Evolutionary conservation across 2,888 invertebrate genomes (phyloP), one percentile per base, ranked within the genome.

Genomic region (Polydesmus complanatus): DNA sequence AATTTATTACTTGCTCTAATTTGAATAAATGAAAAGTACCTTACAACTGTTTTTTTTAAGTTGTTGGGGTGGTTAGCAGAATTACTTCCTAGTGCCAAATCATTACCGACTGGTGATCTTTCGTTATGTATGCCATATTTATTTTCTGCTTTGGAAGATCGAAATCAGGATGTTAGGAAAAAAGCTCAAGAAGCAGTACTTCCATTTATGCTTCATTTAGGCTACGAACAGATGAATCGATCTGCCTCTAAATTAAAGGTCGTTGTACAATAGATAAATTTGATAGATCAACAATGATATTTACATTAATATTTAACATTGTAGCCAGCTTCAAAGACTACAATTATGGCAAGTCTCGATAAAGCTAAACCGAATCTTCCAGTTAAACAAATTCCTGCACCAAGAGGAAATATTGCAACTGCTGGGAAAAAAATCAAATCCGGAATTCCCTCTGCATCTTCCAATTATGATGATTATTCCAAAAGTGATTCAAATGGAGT

Each of bases 181-280:
- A 88, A 86, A 69, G 86, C 93, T 1, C 85, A 85, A 60, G 94
- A 94, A 71, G 88, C 91, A 51, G 83, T 94, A 48, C 75, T 93
- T 52, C 93, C 93, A 2, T 83, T 92, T 68, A 95, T 95, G 94
- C 83, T 93, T 65, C 94, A 94, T 72, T 77, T 91, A 5, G 89
- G 94, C 1, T 93, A 85, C 69, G 88, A 88, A 57, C 68, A 78
- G 11, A 87, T 91, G 85, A 77, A 79, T 61, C 83, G 84, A 66
- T 84, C 84, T 63, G 79, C 85, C 1, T 84, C 85, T 64, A 89
- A 88, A 71, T 73, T 90, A 3, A 89, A 90, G 81, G 86, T 86
- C n/a, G n/a, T 70, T 60, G 64, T 56, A 3, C 27, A 19, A n/a
- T 26, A 51, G 19, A 14, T 51, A 21, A 11, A 51, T 51, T 51